Evolutionary conservation across 2,888 invertebrate species (phyloP), one percentile per base, ranked within the genome.

Genomic region (Dryobotodes eremita): DNA sequence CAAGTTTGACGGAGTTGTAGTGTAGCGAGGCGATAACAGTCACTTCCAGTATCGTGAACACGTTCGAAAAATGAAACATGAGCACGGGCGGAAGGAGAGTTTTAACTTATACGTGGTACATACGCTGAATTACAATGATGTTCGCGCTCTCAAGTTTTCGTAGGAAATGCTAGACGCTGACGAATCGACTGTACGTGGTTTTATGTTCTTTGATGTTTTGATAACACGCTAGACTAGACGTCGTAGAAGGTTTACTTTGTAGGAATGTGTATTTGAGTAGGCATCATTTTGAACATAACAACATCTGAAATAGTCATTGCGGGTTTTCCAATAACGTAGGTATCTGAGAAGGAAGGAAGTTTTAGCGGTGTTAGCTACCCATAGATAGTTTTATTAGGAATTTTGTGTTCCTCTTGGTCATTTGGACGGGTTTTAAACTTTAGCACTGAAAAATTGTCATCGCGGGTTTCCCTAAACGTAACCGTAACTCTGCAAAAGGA

Each of bases 81-180:
- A 92, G 86, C 91, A 89, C 84, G 88, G 90, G 88, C 93, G 94
- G 94, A 94, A 93, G 91, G 89, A 90, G 92, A 90, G 91, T 90
- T 90, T n/a, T 90, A 90, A 91, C 90, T 89, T 90, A 89, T 88
- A 89, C 83, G 68, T 46, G 36, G 53, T 80, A 89, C 92, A 87
- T 91, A 85, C 89, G 81, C 89, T 89, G 94, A 92, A 94, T 94
- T 88, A 92, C 91, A 94, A 94, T 94, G 86, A 92, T 86, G 88
- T 87, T 88, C 82, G 86, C 80, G 70, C 89, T 85, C 84, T 84
- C 79, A 78, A 82, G 77, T 76, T 83, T 84, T 83, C 86, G 57
- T 86, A 86, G 83, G 86, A 82, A 87, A 86, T 55, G 72, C 77
- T 77, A 77, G 80, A 83, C 79, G 75, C 88, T 80, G 86, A 83